These are phyloP conservation scores for Silurus aristotelis DNA, from an alignment of 2,797 vertebrate species.

Conservation along the genomic window DNA sequence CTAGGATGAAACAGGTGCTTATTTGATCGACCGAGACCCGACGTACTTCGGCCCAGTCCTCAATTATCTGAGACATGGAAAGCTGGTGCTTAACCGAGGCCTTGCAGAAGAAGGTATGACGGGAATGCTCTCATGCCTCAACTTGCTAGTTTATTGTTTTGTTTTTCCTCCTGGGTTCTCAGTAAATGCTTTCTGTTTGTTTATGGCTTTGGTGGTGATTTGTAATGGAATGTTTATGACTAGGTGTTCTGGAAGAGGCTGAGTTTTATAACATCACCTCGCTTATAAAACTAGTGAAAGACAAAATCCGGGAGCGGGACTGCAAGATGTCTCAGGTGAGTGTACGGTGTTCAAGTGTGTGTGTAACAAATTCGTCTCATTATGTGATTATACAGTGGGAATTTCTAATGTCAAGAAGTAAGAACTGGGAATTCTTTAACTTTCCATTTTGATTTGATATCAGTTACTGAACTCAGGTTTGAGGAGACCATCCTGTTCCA, in stretches of 20 bases:
- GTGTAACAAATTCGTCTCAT: not conserved
- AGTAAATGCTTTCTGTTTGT: not conserved
- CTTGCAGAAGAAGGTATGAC: constrained; percentile 84
- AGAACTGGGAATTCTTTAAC: too few species aligned
- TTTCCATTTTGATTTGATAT: too few species aligned
- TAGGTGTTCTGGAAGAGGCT: constrained; percentile 86
- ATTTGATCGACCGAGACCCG: constrained; percentile 87
- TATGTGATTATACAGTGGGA: not conserved
- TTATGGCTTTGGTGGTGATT: not conserved
- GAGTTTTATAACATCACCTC: constrained; percentile 91
- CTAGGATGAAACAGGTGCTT: constrained; percentile 88
- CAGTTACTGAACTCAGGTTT: too few species aligned
- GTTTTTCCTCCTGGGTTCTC: not conserved
- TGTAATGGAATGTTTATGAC: not conserved
- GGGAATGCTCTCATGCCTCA: constrained; percentile 20
- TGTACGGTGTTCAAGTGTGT: not conserved
- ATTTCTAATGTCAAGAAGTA: not conserved
- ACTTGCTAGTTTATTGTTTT: not conserved
- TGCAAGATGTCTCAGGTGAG: constrained; percentile 82
- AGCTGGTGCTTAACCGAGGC: constrained; percentile 86
- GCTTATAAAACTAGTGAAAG: constrained; percentile 86
- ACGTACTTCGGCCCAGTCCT: constrained; percentile 87
- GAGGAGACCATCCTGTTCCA: too few species aligned
- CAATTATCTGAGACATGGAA: constrained; percentile 88
- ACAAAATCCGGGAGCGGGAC: constrained; percentile 87